Evolutionary conservation across 2,113 vertebrate genomes (phyloP).

Genomic region (Cochlearius cochlearius): DNA sequence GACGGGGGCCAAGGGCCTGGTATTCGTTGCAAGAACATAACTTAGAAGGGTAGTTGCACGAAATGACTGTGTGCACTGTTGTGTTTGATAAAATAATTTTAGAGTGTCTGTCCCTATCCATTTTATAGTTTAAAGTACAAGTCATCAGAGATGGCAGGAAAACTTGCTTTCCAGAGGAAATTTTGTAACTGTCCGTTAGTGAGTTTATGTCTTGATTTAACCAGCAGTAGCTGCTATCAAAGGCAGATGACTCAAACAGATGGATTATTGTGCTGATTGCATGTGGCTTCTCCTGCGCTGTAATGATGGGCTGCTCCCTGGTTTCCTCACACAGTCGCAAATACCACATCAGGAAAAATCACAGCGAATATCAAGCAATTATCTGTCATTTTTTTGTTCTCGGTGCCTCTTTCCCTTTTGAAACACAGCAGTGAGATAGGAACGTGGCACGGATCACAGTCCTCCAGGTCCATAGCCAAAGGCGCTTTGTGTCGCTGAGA

Average conservation of each 20-base stretch:
- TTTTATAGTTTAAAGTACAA: not conserved
- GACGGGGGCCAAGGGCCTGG: not conserved
- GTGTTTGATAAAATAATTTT: not conserved
- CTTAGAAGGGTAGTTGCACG: not conserved
- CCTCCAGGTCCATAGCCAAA: not conserved
- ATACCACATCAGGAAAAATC: not conserved
- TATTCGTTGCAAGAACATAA: not conserved
- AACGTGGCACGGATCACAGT: not conserved
- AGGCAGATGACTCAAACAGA: conserved; percentile 12
- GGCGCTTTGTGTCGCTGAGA: not conserved
- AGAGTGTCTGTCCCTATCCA: not conserved
- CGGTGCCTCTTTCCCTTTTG: not conserved
- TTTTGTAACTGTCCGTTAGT: not conserved
- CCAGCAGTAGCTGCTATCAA: not conserved
- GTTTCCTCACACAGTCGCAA: not conserved
- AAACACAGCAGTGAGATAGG: not conserved
- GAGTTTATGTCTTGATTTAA: conserved; percentile 4
- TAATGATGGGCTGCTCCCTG: not conserved
- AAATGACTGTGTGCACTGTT: not conserved
- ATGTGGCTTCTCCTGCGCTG: not conserved
- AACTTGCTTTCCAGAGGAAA: conserved; percentile 9
- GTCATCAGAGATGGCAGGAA: not conserved
- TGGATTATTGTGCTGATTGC: not conserved
- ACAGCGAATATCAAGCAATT: not conserved
- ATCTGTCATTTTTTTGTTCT: not conserved